Evolutionary conservation across 2,113 vertebrate genomes (phyloP).

Genomic region (Sinosuthora webbiana): DNA sequence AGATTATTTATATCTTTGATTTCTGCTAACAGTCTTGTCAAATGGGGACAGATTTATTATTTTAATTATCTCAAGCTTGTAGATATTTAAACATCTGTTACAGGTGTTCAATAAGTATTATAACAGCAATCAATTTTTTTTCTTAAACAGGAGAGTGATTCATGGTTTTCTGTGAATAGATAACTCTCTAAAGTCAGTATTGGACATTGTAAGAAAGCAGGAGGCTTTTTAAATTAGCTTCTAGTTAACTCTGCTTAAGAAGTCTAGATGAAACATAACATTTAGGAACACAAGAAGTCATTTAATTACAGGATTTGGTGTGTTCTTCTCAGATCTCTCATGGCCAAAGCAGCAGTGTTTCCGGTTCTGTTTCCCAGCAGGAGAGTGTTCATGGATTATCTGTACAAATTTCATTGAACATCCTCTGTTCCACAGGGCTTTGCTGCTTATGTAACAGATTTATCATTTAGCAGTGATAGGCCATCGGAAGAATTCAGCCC

Average conservation of each 20-base stretch:
- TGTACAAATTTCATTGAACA: not conserved
- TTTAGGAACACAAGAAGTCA: constrained; percentile 35
- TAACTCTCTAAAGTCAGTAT: constrained; percentile 18
- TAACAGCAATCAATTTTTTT: constrained; percentile 70
- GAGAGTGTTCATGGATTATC: constrained; percentile 50
- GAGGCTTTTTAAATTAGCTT: constrained; percentile 55
- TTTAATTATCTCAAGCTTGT: constrained; percentile 71
- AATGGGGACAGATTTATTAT: constrained; percentile 72
- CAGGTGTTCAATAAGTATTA: constrained; percentile 75
- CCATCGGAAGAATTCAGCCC: not conserved
- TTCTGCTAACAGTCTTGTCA: constrained; percentile 53
- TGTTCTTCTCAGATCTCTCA: constrained; percentile 20
- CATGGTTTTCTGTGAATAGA: constrained; percentile 46
- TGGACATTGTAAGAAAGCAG: constrained; percentile 43
- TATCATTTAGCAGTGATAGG: not conserved
- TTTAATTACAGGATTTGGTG: constrained; percentile 54
- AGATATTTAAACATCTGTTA: constrained; percentile 75
- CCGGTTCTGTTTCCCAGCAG: not conserved
- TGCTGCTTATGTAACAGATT: constrained; percentile 8
- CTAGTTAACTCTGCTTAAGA: constrained; percentile 58
- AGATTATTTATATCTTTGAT: constrained; percentile 62
- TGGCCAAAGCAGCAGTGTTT: not conserved
- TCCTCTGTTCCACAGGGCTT: not conserved
- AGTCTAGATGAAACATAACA: constrained; percentile 42
- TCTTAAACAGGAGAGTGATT: constrained; percentile 61